Base-by-base conservation (phyloP, 1,140 invertebrate species). In the Sycobia sp. region DNA sequence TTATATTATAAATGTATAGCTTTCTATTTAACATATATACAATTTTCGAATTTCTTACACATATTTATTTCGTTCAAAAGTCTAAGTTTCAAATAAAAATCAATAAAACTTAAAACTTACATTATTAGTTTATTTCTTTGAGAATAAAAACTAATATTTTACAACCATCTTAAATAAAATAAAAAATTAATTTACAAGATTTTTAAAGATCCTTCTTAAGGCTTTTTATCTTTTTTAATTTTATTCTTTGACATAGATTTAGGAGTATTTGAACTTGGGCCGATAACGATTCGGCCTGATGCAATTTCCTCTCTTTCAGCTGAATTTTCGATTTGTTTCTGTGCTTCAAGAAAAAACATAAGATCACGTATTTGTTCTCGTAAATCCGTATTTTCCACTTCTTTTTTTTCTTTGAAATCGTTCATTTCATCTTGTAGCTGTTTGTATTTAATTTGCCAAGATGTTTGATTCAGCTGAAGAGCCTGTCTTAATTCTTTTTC, bases 321-420 rank as follows among this genome's bases (percentile, higher is more conserved):
- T 0, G 86, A 87, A 62, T 86, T 84, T 64, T 85, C 84, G 66
- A 89, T 86, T 66, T 83, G 82, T 20, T 90, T 85, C 73, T 92
- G 90, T 10, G 94, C 95, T 70, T 98, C 94, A 55, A 99, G 85
- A 76, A 91, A 97, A 82, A 98, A 96, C 94, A 98, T 97, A 1
- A 99, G 83, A 85, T 99, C 96, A 13, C 93, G 83, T 0, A 98
- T 82, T 82, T 99, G 96, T 67, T 98, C 95, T 69, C 91, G 87
- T 10, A 99, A 82, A 14, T 96, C 94, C 0, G 75, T 62, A 2
- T 96, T 85, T 86, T 96, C 91, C 69, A 85, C 75, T 47, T 91
- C 87, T 73, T 90, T 90, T 20, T 68, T 63, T 13, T 67, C 72
- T 70, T 84, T 83, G n/a, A 78, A 73, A 43, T 87, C 82, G 14